Evolutionary conservation across 2,113 vertebrate species (phyloP), one percentile per base, ranked within the genome.

Genomic region (Eulemur rufifrons): DNA sequence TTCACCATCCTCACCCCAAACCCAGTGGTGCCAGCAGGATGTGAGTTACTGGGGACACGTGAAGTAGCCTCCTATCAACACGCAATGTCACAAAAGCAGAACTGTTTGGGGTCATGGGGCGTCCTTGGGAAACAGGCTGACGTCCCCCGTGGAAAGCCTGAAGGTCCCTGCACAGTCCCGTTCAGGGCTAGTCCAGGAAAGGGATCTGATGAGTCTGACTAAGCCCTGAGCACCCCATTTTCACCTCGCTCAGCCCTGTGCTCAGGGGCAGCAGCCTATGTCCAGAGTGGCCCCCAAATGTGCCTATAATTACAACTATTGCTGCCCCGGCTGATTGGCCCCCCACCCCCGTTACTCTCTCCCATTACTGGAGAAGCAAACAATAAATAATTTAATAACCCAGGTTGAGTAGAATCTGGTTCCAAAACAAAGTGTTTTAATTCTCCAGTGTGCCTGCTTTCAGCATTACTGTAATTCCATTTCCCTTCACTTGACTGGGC

Each of bases 331-430:
- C 92, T 94, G 86, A 95, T 82, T 86, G 86, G 80, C 68, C 47
- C 94, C 73, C 61, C 11, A 0, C 87, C 84, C 47, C 94, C 68
- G 85, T 96, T 76, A 73, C 95, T 94, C 89, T 95, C 89, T 92
- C 96, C 97, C 96, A 97, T 97, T 96, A 96, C 96, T 88, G 91
- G 95, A 85, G 97, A 93, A 64, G 94, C 96, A 97, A 96, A 96
- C 93, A 97, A 96, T 97, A 98, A 98, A 97, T 97, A 95, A 97
- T 97, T 95, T 94, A 84, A 98, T 97, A 96, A 96, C 96, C 92
- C n/a, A 29, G 71, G 50, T 29, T 59, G 78, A 77, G 95, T 97
- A 88, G 81, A 95, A 68, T 95, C 81, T 68, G 54, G 81, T 69
- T 95, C 97, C 92, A 96, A 86, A 93, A 97, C 96, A 91, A 92